These are phyloP conservation scores for Colinus virginianus DNA, from an alignment of 2,113 vertebrate species.

Conservation along the genomic window DNA sequence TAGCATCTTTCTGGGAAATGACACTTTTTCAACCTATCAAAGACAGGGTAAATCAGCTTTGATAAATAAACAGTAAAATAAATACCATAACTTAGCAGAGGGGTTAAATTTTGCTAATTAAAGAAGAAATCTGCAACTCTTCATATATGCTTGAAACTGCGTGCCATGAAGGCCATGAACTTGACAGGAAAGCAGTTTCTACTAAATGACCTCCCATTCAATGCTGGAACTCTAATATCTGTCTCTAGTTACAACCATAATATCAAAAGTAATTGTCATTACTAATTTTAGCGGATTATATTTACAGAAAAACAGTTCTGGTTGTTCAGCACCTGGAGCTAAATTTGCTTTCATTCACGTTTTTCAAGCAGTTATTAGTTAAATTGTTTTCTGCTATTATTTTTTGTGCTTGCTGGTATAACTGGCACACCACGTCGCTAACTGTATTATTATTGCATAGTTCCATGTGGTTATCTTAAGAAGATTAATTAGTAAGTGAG, in stretches of 20 bases:
- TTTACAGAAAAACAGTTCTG: neutral
- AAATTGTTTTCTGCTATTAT: neutral
- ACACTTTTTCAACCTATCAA: neutral
- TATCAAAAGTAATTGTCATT: conserved; percentile 1
- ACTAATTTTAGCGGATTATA: conserved; percentile 28
- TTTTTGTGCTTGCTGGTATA: neutral
- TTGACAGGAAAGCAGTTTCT: neutral
- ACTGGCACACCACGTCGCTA: neutral
- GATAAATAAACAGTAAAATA: neutral
- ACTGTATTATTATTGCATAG: conserved; percentile 13
- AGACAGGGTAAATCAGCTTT: neutral
- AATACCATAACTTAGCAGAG: neutral
- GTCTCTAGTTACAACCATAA: neutral
- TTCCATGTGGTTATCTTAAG: conserved; percentile 27
- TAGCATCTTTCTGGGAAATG: neutral
- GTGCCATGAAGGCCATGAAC: neutral
- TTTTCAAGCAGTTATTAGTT: neutral
- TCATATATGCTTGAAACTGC: neutral
- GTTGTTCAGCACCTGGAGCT: neutral
- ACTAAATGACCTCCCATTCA: neutral
- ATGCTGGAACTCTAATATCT: neutral
- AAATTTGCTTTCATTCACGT: neutral
- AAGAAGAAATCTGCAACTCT: neutral
- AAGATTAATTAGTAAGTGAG: conserved; percentile 23
- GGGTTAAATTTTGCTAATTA: neutral